phyloP scores from a whole-genome alignment of 2,888 invertebrate genomes.

The Tenthredo livida region DNA sequence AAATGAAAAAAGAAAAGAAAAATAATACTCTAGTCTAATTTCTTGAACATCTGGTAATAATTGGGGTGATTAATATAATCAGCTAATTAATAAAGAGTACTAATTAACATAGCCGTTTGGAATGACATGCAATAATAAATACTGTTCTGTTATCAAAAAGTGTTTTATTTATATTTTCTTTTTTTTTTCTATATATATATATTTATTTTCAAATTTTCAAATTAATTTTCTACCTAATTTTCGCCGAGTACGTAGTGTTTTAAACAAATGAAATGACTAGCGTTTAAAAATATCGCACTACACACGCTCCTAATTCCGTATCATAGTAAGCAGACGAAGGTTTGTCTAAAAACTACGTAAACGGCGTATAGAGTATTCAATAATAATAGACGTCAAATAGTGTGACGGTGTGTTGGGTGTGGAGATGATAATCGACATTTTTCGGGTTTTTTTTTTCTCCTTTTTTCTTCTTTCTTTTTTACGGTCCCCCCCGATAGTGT shows the following conservation, averaged over 20 bases:
- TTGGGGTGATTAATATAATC: background rate
- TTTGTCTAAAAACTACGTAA: background rate
- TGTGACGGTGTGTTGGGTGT: conserved; percentile 31
- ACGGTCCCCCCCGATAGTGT: conserved; percentile 3
- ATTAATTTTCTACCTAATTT: background rate
- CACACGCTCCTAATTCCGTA: background rate
- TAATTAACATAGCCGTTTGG: conserved; percentile 1
- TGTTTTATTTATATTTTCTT: background rate
- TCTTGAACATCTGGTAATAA: conserved; percentile 4
- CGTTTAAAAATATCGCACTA: conserved; percentile 40
- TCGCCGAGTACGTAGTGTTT: background rate
- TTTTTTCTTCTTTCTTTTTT: background rate
- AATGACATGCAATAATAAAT: background rate
- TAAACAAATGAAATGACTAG: conserved; percentile 21
- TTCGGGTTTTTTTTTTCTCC: conserved; percentile 22
- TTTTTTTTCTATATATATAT: too few relatives aligned
- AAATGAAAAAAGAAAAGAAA: background rate
- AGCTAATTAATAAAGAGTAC: background rate
- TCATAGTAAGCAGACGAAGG: background rate
- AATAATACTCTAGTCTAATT: background rate
- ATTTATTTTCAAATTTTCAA: background rate
- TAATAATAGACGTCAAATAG: conserved; percentile 31
- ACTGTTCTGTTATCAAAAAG: background rate
- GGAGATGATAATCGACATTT: conserved; percentile 48
- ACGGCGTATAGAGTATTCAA: background rate